A percentile compares a stretch with the other conserved stretches of the same genome.
Evolutionary conservation across 1,140 invertebrate genomes (phyloP).

Genomic region (Eurytemora carolleeae): DNA sequence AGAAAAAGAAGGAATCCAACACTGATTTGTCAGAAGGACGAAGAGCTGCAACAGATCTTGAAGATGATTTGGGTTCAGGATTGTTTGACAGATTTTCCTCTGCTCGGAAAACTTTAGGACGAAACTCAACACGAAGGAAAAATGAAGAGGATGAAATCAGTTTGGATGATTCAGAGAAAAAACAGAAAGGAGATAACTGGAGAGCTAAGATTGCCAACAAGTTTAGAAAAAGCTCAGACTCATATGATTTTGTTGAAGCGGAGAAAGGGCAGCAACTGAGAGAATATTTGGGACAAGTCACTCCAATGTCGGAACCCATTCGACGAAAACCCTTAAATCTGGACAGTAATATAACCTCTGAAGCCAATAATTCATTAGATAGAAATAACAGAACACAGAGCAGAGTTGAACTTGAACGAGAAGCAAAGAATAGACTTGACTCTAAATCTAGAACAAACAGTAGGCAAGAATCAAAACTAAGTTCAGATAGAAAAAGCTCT

Average conservation of each 20-base stretch:
- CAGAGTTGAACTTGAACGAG: not conserved
- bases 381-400: not conserved
- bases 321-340: not conserved
- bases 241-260: not conserved
- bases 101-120: slow-evolving; percentile 44
- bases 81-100: slow-evolving; percentile 66
- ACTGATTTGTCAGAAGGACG: slow-evolving; percentile 18
- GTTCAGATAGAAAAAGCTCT: not conserved
- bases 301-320: not conserved
- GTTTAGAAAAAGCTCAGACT: not conserved
- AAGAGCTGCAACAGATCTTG: slow-evolving; percentile 7
- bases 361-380: not conserved
- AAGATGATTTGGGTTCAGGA: slow-evolving; percentile 32
- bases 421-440: not conserved
- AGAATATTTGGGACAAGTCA: not conserved
- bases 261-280: not conserved
- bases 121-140: not conserved
- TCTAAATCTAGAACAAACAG: not conserved
- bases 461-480: not conserved
- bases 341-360: no score
- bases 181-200: not conserved
- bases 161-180: not conserved
- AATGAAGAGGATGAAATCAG: not conserved
- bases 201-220: not conserved
- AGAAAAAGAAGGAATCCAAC: slow-evolving; percentile 19